These are phyloP conservation scores for Drosophila testacea DNA, from an alignment of 2,888 invertebrate genomes.

Conservation along the genomic window DNA sequence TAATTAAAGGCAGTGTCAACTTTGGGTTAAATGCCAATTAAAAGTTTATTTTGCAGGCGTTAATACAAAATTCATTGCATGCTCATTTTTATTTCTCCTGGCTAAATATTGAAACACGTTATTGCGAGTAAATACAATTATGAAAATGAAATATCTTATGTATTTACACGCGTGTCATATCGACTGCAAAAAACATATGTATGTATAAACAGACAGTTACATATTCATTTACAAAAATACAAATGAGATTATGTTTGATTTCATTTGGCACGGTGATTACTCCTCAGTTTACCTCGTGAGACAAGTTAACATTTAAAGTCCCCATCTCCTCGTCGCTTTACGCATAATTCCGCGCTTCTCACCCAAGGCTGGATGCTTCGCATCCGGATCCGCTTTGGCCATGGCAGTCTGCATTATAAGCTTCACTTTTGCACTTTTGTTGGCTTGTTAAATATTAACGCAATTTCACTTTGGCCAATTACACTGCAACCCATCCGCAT, in stretches of 20 bases:
- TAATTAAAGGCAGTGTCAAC: constrained; percentile 19
- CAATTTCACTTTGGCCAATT: constrained; percentile 79
- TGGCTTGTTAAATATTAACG: constrained; percentile 78
- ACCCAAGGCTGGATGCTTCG: constrained; percentile 27
- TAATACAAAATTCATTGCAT: constrained; percentile 11
- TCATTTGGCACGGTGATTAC: background rate
- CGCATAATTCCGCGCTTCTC: constrained; percentile 56
- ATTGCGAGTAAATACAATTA: constrained; percentile 26
- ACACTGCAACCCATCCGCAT: constrained; percentile 66
- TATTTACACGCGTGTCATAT: background rate
- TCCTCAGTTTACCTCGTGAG: constrained; percentile 4
- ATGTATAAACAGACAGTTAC: background rate
- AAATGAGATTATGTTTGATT: constrained; percentile 7
- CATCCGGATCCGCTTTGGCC: constrained; percentile 26
- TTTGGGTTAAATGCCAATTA: constrained; percentile 15
- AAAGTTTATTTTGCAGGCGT: constrained; percentile 14
- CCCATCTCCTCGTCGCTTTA: constrained; percentile 23
- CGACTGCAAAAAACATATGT: background rate
- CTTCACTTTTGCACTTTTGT: constrained; percentile 63
- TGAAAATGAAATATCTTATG: constrained; percentile 10
- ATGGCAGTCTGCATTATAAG: constrained; percentile 30
- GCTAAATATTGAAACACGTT: constrained; percentile 22
- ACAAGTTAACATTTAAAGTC: constrained; percentile 24
- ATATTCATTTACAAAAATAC: constrained; percentile 8
- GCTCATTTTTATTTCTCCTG: background rate